These are phyloP conservation scores for Lypha dubia DNA, from an alignment of 2,888 invertebrate genomes.

Conservation along the genomic window DNA sequence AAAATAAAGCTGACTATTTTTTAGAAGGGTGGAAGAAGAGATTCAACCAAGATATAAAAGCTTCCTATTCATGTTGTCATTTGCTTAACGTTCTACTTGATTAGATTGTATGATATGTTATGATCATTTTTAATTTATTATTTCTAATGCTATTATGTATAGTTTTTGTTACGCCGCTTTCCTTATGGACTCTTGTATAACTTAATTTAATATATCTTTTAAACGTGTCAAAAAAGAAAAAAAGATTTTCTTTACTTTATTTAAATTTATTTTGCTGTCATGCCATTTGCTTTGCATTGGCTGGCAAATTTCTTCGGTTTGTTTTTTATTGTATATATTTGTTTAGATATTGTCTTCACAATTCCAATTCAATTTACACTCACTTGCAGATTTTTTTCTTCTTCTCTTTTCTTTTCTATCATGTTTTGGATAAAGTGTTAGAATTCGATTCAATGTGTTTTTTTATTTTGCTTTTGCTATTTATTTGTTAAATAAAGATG, in stretches of 20 bases:
- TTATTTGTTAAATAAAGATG: constrained; percentile 8
- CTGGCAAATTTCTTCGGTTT: constrained; percentile 1
- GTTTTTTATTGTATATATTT: neutral
- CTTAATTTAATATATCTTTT: too few relatives aligned
- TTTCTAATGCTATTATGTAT: constrained; percentile 17
- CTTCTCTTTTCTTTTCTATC: neutral
- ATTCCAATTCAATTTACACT: constrained; percentile 62
- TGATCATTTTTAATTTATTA: constrained; percentile 41
- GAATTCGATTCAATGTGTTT: constrained; percentile 27
- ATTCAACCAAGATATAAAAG: too few relatives aligned
- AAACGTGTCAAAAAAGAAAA: neutral
- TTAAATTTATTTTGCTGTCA: neutral
- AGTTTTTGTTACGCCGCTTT: neutral
- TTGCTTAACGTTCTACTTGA: constrained; percentile 29
- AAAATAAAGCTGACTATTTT: too few relatives aligned
- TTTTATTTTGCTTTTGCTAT: constrained; percentile 1
- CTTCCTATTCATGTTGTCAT: neutral
- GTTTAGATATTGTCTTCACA: constrained; percentile 32
- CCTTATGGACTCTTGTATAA: too few relatives aligned
- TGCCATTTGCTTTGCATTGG: constrained; percentile 3
- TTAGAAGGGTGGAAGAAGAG: too few relatives aligned
- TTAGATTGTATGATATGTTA: constrained; percentile 67
- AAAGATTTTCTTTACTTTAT: neutral
- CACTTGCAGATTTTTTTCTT: constrained; percentile 28
- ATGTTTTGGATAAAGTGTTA: neutral